A percentile compares a stretch with the other conserved stretches of the same genome.
phyloP scores from a whole-genome alignment of 2,797 vertebrate genomes.

The Artibeus jamaicensis region DNA sequence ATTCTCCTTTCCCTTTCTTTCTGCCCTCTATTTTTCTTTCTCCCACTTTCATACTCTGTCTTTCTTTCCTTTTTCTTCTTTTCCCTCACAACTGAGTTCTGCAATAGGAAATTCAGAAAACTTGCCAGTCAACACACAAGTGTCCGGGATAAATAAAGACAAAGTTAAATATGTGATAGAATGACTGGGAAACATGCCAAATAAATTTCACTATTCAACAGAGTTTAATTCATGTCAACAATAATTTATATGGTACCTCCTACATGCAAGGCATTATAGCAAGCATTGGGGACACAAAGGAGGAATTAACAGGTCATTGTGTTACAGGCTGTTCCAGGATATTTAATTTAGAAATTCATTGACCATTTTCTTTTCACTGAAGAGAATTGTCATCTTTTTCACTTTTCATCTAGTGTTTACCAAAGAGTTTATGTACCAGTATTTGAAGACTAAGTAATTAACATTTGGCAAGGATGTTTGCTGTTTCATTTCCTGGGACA shows the following conservation, averaged over 20 bases:
- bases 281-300: slow-evolving; percentile 13
- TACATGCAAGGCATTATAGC: background rate
- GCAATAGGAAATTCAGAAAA: slow-evolving; percentile 12
- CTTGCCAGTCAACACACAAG: background rate
- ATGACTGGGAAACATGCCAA: slow-evolving; percentile 18
- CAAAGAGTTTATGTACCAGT: background rate
- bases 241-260: slow-evolving; percentile 20
- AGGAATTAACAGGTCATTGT: background rate
- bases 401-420: slow-evolving; percentile 10
- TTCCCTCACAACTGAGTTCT: background rate
- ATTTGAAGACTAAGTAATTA: background rate
- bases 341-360: slow-evolving; percentile 39
- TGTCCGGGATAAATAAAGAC: slow-evolving; percentile 19
- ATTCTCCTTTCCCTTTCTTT: background rate
- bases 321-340: background rate
- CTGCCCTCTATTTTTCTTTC: background rate
- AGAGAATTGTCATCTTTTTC: slow-evolving; percentile 1
- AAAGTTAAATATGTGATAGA: background rate
- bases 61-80: background rate
- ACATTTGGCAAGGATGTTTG: background rate
- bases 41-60: background rate
- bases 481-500: background rate
- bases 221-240: slow-evolving; percentile 23
- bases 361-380: background rate
- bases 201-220: slow-evolving; percentile 13